Percentiles rank a stretch among this genome's conserved stretches.
These are phyloP conservation scores for Palloptera scutellata DNA, from an alignment of 2,888 invertebrate species.

Conservation along the genomic window DNA sequence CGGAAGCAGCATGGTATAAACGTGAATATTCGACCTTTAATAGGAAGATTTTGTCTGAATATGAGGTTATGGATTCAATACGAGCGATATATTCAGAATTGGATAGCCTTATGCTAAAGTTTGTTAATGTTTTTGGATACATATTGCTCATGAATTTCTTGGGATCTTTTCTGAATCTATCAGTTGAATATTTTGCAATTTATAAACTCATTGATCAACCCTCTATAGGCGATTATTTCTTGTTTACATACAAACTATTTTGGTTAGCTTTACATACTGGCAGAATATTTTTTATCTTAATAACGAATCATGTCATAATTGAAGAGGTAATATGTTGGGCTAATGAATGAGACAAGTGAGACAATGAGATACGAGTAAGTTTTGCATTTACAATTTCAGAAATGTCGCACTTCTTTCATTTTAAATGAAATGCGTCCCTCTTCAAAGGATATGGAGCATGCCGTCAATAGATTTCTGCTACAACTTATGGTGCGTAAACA, in stretches of 20 bases:
- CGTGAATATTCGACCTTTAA: slow-evolving; percentile 25
- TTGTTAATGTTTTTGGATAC: slow-evolving; percentile 29
- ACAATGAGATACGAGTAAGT: too few relatives aligned
- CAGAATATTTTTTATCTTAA: slow-evolving; percentile 35
- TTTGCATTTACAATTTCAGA: slow-evolving; percentile 40
- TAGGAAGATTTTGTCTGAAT: neutral
- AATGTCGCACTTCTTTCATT: slow-evolving; percentile 45
- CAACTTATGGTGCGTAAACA: slow-evolving; percentile 47
- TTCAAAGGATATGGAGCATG: slow-evolving; percentile 43
- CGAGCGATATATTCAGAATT: slow-evolving; percentile 13
- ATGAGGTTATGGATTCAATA: slow-evolving; percentile 31
- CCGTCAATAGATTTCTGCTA: slow-evolving; percentile 51
- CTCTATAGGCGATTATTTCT: neutral
- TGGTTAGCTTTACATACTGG: slow-evolving; percentile 45
- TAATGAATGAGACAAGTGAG: too few relatives aligned
- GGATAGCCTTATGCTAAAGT: slow-evolving; percentile 17
- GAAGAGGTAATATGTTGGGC: slow-evolving; percentile 30
- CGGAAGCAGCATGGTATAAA: slow-evolving; percentile 29
- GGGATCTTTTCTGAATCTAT: slow-evolving; percentile 34
- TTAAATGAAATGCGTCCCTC: slow-evolving; percentile 41
- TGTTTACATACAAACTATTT: slow-evolving; percentile 41
- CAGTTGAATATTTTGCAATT: slow-evolving; percentile 37
- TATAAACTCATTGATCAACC: slow-evolving; percentile 37
- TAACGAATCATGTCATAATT: slow-evolving; percentile 36
- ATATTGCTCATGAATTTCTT: slow-evolving; percentile 38